Percentiles rank a stretch among this genome's conserved stretches.
Evolutionary conservation across 35 echinoderm and acorn worm species (phyloP).

Genomic region (Holothuria glaberrima): DNA sequence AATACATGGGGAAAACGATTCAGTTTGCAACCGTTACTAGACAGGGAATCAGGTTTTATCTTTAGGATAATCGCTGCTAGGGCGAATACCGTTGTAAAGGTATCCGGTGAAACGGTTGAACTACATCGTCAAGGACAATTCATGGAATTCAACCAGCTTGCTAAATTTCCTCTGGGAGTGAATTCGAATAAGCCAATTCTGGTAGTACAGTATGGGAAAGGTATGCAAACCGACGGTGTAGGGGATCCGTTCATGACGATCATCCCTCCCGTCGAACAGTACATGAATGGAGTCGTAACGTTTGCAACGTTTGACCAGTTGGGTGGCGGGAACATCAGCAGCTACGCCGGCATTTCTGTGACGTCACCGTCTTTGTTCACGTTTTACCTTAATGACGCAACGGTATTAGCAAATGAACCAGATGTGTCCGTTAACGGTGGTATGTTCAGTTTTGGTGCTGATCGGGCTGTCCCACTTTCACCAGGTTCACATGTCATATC

Average conservation of each 20-base stretch:
- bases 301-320: conserved; percentile 25
- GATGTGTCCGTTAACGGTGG: conserved; percentile 43
- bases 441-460: conserved; percentile 61
- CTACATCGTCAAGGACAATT: conserved; percentile 68
- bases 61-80: conserved; percentile 81
- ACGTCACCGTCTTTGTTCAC: conserved; percentile 71
- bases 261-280: not conserved
- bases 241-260: conserved; percentile 85
- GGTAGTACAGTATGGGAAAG: conserved; percentile 84
- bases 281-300: too few species aligned
- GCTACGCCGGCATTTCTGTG: conserved; percentile 68
- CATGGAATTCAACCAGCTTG: conserved; percentile 80
- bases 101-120: conserved; percentile 56
- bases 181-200: conserved; percentile 79
- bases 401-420: conserved; percentile 44
- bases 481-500: conserved; percentile 59
- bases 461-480: conserved; percentile 57
- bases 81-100: conserved; percentile 67
- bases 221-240: conserved; percentile 65
- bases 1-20: conserved; percentile 78
- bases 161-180: conserved; percentile 60
- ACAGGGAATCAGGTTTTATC: conserved; percentile 78
- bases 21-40: conserved; percentile 76
- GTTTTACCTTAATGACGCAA: conserved; percentile 61
- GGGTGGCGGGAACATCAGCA: conserved; percentile 37